Percentiles rank a stretch among this genome's conserved stretches.
These are phyloP conservation scores for Oreochromis grahami DNA, from an alignment of 2,797 vertebrate genomes.

Conservation along the genomic window DNA sequence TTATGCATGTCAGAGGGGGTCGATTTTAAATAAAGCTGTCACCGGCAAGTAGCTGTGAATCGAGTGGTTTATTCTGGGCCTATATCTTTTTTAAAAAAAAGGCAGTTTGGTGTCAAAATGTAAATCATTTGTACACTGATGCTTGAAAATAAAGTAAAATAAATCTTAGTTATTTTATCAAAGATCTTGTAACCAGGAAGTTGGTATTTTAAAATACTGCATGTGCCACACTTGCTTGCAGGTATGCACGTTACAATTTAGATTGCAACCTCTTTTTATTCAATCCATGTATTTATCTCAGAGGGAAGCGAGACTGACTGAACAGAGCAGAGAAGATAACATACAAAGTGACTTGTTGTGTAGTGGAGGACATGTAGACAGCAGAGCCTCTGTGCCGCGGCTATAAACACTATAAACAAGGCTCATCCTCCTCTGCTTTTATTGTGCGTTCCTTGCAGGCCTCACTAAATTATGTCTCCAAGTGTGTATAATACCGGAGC, in stretches of 20 bases:
- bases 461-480: conserved; percentile 83
- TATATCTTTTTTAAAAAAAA: not conserved
- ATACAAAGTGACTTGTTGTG: not conserved
- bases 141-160: not conserved
- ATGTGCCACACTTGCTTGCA: not conserved
- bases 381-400: conserved; percentile 17
- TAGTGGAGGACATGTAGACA: conserved; percentile 3
- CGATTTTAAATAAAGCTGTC: not conserved
- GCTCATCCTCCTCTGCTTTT: conserved; percentile 51
- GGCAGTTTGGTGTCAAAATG: not conserved
- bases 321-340: not conserved
- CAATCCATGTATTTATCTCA: not conserved
- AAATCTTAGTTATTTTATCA: not conserved
- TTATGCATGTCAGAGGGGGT: conserved; percentile 12
- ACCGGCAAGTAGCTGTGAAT: not conserved
- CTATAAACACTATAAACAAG: conserved; percentile 70
- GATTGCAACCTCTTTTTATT: not conserved
- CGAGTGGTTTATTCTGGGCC: not conserved
- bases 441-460: conserved; percentile 78
- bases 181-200: not conserved
- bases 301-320: not conserved
- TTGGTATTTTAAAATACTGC: not conserved
- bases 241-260: not conserved
- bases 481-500: conserved; percentile 81
- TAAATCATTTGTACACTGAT: not conserved